Evolutionary conservation across 2,113 vertebrate species (phyloP), one percentile per base, ranked within the genome.

Genomic region (Nipponia nippon): DNA sequence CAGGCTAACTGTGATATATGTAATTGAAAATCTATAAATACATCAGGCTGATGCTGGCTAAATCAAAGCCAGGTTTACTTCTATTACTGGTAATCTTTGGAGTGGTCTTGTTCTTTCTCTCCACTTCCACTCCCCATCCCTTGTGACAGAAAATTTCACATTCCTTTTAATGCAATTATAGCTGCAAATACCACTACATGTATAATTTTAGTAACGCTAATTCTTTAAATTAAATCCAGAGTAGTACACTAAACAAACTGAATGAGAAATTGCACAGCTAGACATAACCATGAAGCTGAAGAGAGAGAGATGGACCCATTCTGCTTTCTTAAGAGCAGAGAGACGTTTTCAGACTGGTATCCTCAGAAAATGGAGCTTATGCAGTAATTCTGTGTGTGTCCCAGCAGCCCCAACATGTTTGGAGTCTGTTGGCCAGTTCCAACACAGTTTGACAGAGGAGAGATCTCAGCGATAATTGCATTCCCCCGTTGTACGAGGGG

Each of bases 11-110:
- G 40, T 91, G 42, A 79, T 90, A 47, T 53, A 84, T 55, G 20
- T 77, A 85, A 96, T 82, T 89, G 81, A 91, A 95, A 93, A 95
- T 94, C 94, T 95, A 91, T 95, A 95, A 93, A 93, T 90, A 89
- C 7, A 83, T 83, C 49, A 80, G 46, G 58, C 38, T 93, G 83
- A 89, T 26, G 40, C 58, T 77, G 53, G 49, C 53, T 85, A 93
- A 94, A 87, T 87, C 81, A 69, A 79, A 87, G 89, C 29, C 84
- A 82, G 40, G 16, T 90, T 96, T 93, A 73, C 46, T 89, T 84
- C 44, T 91, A 61, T 79, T 85, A 38, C 18, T 61, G 46, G 22
- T 46, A 83, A 87, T 89, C 40, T 95, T 91, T 58, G 46, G 56
- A 91, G 56, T 66, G 70, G 34, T 67, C 50, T 75, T 85, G 61